A percentile compares a stretch with the other conserved stretches of the same genome.
These are phyloP conservation scores for Polyploca ridens DNA, from an alignment of 2,888 invertebrate species.

Conservation along the genomic window DNA sequence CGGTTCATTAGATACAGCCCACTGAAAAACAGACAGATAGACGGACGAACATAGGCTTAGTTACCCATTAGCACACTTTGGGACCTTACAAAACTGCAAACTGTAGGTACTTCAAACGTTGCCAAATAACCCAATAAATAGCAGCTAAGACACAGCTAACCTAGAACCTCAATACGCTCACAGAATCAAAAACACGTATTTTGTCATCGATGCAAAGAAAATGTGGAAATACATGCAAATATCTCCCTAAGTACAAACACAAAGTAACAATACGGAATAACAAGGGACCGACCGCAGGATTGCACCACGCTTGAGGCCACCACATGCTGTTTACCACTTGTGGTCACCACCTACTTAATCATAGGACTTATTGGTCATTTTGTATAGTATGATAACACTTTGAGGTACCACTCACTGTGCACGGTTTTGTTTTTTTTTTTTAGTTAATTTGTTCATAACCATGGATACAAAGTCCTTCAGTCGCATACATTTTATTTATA, in stretches of 20 bases:
- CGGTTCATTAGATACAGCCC: no score
- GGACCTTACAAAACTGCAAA: no score
- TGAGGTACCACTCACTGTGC: neutral
- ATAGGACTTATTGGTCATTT: neutral
- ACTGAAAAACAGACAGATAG: no score
- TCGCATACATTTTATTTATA: no score
- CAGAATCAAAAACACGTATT: neutral
- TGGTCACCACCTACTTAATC: neutral
- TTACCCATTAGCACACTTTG: no score
- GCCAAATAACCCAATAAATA: neutral
- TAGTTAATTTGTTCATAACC: no score
- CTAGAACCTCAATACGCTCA: neutral
- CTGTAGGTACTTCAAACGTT: neutral
- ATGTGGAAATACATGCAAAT: neutral
- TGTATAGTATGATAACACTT: neutral
- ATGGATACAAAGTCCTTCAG: no score
- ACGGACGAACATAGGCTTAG: no score
- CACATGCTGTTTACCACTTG: neutral
- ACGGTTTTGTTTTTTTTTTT: no score
- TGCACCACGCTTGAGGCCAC: neutral
- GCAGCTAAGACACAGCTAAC: neutral
- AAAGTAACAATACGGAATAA: neutral
- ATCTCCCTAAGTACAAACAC: neutral
- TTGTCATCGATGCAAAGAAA: neutral
- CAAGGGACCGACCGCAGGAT: neutral